phyloP scores from a whole-genome alignment of 2,888 invertebrate species.

The Troglohyphantes excavatus region DNA sequence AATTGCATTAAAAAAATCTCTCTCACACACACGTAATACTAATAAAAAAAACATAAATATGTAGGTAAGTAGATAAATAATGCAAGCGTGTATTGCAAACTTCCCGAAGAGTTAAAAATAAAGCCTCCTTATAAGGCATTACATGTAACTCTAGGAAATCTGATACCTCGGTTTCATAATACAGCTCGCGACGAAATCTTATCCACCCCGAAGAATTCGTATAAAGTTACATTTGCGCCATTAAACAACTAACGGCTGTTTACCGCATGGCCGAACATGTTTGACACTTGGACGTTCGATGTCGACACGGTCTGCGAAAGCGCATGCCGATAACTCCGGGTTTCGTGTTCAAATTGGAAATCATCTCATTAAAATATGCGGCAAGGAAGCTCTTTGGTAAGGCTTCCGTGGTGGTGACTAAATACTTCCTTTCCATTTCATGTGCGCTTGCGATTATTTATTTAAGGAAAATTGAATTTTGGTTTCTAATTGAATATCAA shows the following conservation, averaged over 20 bases:
- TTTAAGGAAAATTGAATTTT: no score
- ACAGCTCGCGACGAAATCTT: neutral
- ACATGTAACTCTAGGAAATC: neutral
- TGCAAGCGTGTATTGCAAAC: neutral
- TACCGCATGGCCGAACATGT: conserved; percentile 8
- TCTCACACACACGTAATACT: no score
- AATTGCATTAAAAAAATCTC: no score
- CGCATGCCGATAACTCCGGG: neutral
- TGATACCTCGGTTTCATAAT: neutral
- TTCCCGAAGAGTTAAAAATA: neutral
- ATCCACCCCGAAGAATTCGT: neutral
- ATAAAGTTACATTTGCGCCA: conserved; percentile 28
- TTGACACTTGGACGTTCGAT: conserved; percentile 11
- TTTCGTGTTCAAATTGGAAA: neutral
- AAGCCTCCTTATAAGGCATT: neutral
- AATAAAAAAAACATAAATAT: no score
- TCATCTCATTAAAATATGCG: neutral
- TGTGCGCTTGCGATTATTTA: no score
- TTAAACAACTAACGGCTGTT: conserved; percentile 24
- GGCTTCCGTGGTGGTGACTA: neutral
- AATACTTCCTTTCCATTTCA: neutral
- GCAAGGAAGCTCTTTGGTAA: neutral
- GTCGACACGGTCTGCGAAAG: neutral
- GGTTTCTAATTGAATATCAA: no score
- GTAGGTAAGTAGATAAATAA: no score